A percentile compares a stretch with the other conserved stretches of the same genome.
These are phyloP conservation scores for Pinna nobilis DNA, from an alignment of 1,140 invertebrate genomes.

Conservation along the genomic window DNA sequence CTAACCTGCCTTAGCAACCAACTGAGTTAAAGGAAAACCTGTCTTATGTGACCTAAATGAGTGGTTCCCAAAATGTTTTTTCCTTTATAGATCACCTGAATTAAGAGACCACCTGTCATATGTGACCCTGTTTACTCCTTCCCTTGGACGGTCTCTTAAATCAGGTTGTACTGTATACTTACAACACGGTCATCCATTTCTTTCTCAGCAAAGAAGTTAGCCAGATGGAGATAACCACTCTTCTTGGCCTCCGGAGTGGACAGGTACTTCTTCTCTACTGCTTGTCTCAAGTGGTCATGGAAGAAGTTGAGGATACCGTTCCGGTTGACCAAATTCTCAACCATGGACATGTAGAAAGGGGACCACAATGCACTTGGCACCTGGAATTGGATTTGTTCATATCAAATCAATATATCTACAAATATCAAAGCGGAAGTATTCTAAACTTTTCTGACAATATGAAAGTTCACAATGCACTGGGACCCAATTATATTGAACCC, in stretches of 20 bases:
- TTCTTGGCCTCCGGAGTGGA: conserved; percentile 47
- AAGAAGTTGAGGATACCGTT: conserved; percentile 64
- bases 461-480: too few species aligned
- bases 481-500: neutral
- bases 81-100: neutral
- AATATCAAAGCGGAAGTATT: too few species aligned
- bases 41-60: neutral
- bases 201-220: conserved; percentile 48
- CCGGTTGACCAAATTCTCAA: conserved; percentile 55
- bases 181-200: conserved; percentile 49
- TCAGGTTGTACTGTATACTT: too few species aligned
- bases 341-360: conserved; percentile 58
- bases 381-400: too few species aligned
- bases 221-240: conserved; percentile 38
- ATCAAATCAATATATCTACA: too few species aligned
- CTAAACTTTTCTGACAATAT: too few species aligned
- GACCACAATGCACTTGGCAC: conserved; percentile 57
- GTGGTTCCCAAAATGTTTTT: neutral
- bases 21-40: neutral
- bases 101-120: too few species aligned
- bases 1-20: neutral
- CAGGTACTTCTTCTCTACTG: conserved; percentile 58
- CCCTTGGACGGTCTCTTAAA: too few species aligned
- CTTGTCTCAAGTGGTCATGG: conserved; percentile 61
- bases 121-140: too few species aligned